Conservation (phyloP, 35 echinoderm and acorn worm species). For the Hemicentrotus pulcherrimus region DNA sequence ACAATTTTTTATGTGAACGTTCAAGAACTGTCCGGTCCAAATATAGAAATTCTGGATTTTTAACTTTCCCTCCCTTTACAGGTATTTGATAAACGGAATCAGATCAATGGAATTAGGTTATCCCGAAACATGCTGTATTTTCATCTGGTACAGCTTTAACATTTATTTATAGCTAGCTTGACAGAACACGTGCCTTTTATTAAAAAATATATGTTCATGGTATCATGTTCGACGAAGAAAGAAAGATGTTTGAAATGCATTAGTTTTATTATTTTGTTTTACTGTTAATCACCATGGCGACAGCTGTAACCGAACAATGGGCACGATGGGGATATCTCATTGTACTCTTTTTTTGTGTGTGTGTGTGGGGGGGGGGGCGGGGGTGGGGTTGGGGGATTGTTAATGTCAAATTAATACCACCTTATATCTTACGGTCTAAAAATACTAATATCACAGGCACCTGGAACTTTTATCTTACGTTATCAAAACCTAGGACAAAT, state of each 20-base stretch:
- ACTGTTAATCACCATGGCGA: no score
- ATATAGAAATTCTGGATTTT: not conserved
- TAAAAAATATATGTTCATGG: not conserved
- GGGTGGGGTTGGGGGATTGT: no score
- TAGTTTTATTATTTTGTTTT: no score
- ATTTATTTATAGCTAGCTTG: not conserved
- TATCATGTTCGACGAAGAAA: not conserved
- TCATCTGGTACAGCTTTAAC: not conserved
- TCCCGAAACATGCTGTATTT: not conserved
- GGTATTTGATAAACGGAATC: not conserved
- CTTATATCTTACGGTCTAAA: no score
- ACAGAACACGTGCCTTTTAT: not conserved
- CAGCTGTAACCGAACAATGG: no score
- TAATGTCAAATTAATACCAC: no score
- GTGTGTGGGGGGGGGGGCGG: no score
- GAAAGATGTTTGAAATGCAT: no score
- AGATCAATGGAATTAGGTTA: not conserved
- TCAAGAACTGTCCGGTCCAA: not conserved
- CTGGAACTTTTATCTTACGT: not conserved
- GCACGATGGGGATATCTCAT: no score
- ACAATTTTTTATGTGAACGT: not conserved
- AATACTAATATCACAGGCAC: not conserved
- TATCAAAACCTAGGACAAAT: not conserved
- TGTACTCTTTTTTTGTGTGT: no score
- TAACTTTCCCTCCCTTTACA: not conserved